A percentile compares a stretch with the other conserved stretches of the same genome.
Conservation (phyloP, 1,140 invertebrate genomes). For the Phymorhynchus buccinoides region DNA sequence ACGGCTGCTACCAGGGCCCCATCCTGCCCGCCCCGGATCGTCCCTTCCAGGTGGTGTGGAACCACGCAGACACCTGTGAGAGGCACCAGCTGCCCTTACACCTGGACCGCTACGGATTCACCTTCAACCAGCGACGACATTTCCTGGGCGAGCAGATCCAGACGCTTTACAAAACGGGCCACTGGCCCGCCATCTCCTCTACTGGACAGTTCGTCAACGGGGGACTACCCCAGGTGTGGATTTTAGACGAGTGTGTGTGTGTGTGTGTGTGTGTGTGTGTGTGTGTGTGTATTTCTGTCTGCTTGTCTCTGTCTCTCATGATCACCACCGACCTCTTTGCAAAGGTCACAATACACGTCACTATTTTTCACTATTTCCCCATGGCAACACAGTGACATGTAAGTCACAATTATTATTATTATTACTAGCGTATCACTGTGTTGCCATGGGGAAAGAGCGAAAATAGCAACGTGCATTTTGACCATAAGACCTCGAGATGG, state of each 20-base stretch:
- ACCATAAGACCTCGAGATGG: too few relatives aligned
- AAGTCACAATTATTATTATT: too few relatives aligned
- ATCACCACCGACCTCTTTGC: too few relatives aligned
- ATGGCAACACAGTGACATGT: too few relatives aligned
- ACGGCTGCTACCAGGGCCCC: not conserved
- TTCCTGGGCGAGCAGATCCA: constrained; percentile 10
- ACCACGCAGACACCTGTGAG: constrained; percentile 27
- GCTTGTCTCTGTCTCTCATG: too few relatives aligned
- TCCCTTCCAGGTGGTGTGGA: constrained; percentile 14
- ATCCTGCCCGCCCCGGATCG: not conserved
- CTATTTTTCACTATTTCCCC: too few relatives aligned
- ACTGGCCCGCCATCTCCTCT: not conserved
- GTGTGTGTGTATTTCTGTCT: not conserved
- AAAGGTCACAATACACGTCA: too few relatives aligned
- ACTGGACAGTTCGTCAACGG: not conserved
- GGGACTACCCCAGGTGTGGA: constrained; percentile 11
- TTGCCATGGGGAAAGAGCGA: too few relatives aligned
- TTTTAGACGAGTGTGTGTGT: not conserved
- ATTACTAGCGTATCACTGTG: too few relatives aligned
- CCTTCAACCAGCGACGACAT: not conserved
- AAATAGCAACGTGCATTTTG: too few relatives aligned
- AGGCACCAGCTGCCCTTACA: not conserved
- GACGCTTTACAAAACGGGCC: not conserved
- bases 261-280: not conserved
- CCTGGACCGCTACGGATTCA: not conserved